Conservation (phyloP, 1,140 invertebrate species). For the Drosophila gunungcola region DNA sequence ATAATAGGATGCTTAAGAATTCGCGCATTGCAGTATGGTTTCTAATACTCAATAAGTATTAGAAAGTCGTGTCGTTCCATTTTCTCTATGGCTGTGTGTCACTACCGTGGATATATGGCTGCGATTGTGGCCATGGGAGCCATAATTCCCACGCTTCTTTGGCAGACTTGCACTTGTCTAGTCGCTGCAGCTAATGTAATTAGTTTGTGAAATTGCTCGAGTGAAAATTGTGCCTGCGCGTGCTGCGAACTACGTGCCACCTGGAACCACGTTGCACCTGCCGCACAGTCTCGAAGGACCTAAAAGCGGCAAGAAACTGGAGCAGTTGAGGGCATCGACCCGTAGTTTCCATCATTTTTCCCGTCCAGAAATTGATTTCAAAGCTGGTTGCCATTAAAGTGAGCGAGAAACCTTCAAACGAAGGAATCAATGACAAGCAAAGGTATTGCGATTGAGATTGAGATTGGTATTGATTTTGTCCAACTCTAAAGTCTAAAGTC, state of each 20-base stretch:
- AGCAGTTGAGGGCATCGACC: slow-evolving; percentile 19
- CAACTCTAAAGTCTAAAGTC: neutral
- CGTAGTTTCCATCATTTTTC: slow-evolving; percentile 22
- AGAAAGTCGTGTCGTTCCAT: neutral
- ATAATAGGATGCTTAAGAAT: neutral
- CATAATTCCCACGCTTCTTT: slow-evolving; percentile 4
- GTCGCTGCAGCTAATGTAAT: slow-evolving; percentile 54
- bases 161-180: slow-evolving; percentile 24
- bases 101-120: slow-evolving; percentile 39
- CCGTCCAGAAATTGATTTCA: slow-evolving; percentile 13
- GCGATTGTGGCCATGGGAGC: neutral
- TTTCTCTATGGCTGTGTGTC: slow-evolving; percentile 1
- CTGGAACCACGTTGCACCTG: slow-evolving; percentile 9
- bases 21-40: neutral
- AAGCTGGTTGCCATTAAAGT: slow-evolving; percentile 26
- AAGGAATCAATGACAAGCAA: slow-evolving; percentile 32
- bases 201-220: slow-evolving; percentile 54
- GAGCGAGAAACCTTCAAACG: slow-evolving; percentile 35
- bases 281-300: neutral
- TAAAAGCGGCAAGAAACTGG: slow-evolving; percentile 7
- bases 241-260: slow-evolving; percentile 16
- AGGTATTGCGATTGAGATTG: neutral
- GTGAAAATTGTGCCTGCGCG: slow-evolving; percentile 36
- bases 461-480: neutral
- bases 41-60: neutral